Conservation (phyloP, 1,140 invertebrate species). For the Drosophila orosa region DNA sequence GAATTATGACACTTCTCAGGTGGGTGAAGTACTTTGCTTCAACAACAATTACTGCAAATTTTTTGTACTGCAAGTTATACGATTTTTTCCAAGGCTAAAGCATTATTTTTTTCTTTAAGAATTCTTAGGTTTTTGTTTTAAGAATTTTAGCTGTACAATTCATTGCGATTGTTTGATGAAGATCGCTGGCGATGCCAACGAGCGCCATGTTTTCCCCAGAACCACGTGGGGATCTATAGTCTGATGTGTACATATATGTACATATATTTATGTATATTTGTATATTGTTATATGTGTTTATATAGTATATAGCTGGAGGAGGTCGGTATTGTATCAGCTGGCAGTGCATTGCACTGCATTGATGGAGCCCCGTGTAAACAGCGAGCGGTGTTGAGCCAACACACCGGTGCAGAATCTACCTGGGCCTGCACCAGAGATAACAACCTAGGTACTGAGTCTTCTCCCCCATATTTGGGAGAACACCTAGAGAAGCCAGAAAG, state of each 20-base stretch:
- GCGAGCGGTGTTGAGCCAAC: constrained; percentile 5
- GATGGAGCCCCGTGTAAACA: constrained; percentile 5
- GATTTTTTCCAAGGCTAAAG: not conserved
- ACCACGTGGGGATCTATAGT: constrained; percentile 1
- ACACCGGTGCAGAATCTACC: constrained; percentile 4
- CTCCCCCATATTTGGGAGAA: not conserved
- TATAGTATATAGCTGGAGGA: not conserved
- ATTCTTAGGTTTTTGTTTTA: not conserved
- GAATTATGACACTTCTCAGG: not conserved
- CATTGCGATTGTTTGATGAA: not conserved
- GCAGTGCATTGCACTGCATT: constrained; percentile 18
- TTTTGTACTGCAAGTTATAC: not conserved
- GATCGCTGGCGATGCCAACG: not conserved
- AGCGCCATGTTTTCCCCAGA: not conserved
- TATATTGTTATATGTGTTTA: not conserved
- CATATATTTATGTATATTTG: not conserved
- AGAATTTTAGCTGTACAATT: not conserved
- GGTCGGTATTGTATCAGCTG: constrained; percentile 6
- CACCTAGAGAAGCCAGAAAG: not conserved
- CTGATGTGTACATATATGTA: not conserved
- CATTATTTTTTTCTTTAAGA: no score
- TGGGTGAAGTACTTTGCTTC: not conserved
- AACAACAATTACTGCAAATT: constrained; percentile 5
- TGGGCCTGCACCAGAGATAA: not conserved
- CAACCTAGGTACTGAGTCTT: no score